Evolutionary conservation across 2,888 invertebrate genomes (phyloP), one percentile per base, ranked within the genome.

Genomic region (Pachliopta kotzebuea): DNA sequence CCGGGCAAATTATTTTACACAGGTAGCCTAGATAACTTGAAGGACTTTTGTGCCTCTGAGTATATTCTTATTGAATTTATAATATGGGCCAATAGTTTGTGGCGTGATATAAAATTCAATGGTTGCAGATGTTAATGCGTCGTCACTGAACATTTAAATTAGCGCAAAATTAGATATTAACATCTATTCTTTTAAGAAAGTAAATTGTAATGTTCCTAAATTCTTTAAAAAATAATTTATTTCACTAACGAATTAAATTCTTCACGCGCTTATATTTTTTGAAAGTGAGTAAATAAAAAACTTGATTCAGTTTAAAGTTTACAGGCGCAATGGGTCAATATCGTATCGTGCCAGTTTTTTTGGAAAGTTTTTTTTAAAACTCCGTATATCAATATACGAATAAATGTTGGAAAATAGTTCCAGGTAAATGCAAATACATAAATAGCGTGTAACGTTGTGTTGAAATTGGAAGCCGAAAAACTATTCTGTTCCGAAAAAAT

Each of bases 1-100:
- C 21, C 0, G 24, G 18, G n/a, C 18, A n/a, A n/a, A 57, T 42
- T 24, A 57, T 24, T n/a, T 24, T n/a, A 45, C 21, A 21, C 57
- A 57, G 24, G 45, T 24, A 42, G 23, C 45, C 57, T 45, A 23
- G 45, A 45, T 45, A 57, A 57, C 23, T 45, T 57, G 42, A 57
- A 24, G 42, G 45, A 57, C 18, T 17, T 57, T 56, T 24, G n/a
- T 23, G 21, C 45, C 45, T 24, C 23, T 1, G 45, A 57, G 24
- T 45, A 42, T 23, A 57, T 45, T 45, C 45, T 31, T 57, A 57
- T 24, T 18, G 45, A 18, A 45, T 57, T 45, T 57, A 9, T 57
- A 57, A 45, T 45, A 45, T n/a, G n/a, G 6, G 45, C 7, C 45
- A n/a, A 45, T n/a, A 45, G 45, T n/a, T 45, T 45, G n/a, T n/a